Conservation (phyloP, 2,113 vertebrate genomes). For the Neopipo cinnamomea region DNA sequence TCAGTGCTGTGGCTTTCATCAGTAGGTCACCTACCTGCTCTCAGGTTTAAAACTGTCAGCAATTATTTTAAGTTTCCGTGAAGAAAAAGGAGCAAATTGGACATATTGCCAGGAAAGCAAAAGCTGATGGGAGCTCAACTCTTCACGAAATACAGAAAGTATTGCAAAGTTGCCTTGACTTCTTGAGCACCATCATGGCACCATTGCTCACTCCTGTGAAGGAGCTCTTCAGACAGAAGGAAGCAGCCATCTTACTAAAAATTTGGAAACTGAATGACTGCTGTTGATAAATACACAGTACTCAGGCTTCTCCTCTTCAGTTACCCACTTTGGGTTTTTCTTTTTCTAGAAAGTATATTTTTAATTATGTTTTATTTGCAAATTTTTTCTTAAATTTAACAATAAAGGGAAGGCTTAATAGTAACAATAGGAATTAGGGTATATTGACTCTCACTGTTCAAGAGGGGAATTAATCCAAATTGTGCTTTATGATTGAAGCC, state of each 20-base stretch:
- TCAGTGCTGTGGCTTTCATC: slow-evolving; percentile 9
- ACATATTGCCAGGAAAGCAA: neutral
- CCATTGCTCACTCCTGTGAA: fast-evolving
- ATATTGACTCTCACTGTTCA: neutral
- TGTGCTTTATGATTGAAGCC: neutral
- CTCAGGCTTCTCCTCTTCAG: neutral
- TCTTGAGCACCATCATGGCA: neutral
- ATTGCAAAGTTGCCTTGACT: neutral
- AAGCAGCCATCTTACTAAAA: neutral
- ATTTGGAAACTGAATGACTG: neutral
- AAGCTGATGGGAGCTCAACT: neutral
- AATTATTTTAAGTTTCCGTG: neutral
- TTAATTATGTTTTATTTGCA: neutral
- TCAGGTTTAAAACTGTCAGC: slow-evolving; percentile 12
- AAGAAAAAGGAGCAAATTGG: neutral
- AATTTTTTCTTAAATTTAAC: neutral
- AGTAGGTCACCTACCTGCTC: neutral
- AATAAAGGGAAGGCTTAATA: neutral
- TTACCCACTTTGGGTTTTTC: neutral
- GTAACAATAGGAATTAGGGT: neutral
- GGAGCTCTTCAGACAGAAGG: neutral
- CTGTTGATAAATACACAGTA: neutral
- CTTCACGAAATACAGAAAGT: neutral
- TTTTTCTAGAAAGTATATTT: neutral
- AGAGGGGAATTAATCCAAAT: neutral